phyloP scores from a whole-genome alignment of 2,888 invertebrate species.

The Apeira syringaria region DNA sequence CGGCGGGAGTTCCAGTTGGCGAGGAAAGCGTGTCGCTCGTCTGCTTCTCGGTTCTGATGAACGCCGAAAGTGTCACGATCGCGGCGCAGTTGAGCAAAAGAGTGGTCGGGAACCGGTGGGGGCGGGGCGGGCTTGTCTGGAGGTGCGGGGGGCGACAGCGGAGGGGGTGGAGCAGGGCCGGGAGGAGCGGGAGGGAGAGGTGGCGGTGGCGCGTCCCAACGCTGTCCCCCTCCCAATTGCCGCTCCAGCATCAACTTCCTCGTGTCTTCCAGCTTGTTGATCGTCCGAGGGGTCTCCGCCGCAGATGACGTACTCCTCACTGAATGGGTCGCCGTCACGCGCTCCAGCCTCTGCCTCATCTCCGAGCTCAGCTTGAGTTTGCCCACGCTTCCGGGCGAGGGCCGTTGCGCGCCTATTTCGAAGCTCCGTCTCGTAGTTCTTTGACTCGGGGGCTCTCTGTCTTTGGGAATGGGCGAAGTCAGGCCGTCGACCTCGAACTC shows the following conservation, averaged over 20 bases:
- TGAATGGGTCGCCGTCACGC: constrained; percentile 94
- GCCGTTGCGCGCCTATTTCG: constrained; percentile 92
- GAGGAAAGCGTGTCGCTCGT: constrained; percentile 78
- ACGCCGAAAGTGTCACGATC: constrained; percentile 90
- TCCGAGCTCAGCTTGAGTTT: constrained; percentile 95
- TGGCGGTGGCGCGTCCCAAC: constrained; percentile 86
- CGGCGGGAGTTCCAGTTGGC: constrained; percentile 78
- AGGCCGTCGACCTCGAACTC: constrained; percentile 90
- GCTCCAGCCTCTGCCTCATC: constrained; percentile 94
- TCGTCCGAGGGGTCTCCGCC: constrained; percentile 87
- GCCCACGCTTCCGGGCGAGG: constrained; percentile 94
- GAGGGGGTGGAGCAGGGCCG: constrained; percentile 86
- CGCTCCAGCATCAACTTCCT: constrained; percentile 93
- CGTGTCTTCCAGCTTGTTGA: constrained; percentile 93
- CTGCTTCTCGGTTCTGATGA: constrained; percentile 85
- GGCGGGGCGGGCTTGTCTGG: constrained; percentile 85
- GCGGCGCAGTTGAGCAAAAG: constrained; percentile 87
- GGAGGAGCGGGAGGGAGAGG: constrained; percentile 86
- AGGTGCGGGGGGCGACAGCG: constrained; percentile 83
- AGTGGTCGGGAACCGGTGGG: constrained; percentile 81
- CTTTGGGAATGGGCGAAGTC: constrained; percentile 43
- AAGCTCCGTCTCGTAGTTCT: constrained; percentile 85
- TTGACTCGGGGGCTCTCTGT: constrained; percentile 69
- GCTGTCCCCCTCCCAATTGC: constrained; percentile 88
- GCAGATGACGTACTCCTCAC: constrained; percentile 90